A percentile compares a stretch with the other conserved stretches of the same genome.
Conservation (phyloP, 2,113 vertebrate genomes). For the Chloroceryle aenea region DNA sequence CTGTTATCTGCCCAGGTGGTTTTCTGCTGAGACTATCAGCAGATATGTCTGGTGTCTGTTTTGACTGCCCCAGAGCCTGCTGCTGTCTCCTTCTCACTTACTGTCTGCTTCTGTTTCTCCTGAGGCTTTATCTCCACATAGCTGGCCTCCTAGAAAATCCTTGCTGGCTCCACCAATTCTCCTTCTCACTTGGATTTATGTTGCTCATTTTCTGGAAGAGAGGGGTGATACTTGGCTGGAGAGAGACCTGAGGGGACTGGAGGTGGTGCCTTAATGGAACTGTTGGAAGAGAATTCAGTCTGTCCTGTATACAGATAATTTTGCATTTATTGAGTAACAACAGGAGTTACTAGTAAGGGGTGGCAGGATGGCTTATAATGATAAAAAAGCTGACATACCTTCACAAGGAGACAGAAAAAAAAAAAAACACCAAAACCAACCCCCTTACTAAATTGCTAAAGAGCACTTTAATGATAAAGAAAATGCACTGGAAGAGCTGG, state of each 20-base stretch:
- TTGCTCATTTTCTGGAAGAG: not conserved
- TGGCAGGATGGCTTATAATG: not conserved
- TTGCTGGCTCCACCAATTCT: not conserved
- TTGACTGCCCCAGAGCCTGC: not conserved
- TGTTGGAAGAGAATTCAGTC: not conserved
- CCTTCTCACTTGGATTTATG: not conserved
- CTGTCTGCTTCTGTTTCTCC: not conserved
- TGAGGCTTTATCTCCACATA: not conserved
- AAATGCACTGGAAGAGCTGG: not conserved
- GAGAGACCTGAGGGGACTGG: not conserved
- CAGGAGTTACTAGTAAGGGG: not conserved
- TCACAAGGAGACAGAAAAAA: not conserved
- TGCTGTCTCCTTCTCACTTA: not conserved
- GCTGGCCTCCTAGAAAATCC: not conserved
- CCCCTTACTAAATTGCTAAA: not conserved
- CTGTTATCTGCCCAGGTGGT: not conserved
- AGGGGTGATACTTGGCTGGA: not conserved
- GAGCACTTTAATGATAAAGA: not conserved
- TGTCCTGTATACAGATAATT: not conserved
- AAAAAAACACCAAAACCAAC: not conserved
- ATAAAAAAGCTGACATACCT: not conserved
- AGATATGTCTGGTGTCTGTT: not conserved
- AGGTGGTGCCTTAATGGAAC: not conserved
- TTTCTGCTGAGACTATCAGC: not conserved
- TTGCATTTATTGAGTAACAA: not conserved